Conservation (phyloP, 2,797 vertebrate species). For the Aselliscus stoliczkanus region DNA sequence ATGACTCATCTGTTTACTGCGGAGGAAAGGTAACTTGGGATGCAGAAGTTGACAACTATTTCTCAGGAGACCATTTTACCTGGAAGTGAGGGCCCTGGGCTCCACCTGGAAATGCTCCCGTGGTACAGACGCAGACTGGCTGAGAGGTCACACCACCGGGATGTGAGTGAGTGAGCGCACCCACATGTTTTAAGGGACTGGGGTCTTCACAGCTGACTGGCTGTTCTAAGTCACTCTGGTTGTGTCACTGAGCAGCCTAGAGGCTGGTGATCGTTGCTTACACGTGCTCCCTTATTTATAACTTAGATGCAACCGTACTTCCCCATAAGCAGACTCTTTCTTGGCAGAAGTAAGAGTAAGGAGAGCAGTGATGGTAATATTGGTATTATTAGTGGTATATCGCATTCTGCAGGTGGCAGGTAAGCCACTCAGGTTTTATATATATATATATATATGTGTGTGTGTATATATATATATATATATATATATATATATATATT, state of each 20-base stretch:
- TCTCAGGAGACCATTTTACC: neutral
- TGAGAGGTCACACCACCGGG: neutral
- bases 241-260: neutral
- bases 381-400: neutral
- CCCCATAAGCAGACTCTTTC: neutral
- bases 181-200: neutral
- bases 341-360: neutral
- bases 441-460: neutral
- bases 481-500: neutral
- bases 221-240: neutral
- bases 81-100: constrained; percentile 22
- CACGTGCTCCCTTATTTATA: neutral
- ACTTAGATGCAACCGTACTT: neutral
- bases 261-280: neutral
- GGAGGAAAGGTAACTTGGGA: constrained; percentile 48
- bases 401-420: neutral
- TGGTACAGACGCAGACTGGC: neutral
- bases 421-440: neutral
- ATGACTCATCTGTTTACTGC: constrained; percentile 56
- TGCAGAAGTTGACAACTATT: neutral
- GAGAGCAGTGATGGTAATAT: neutral
- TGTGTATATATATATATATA: too few species aligned
- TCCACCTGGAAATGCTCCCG: constrained; percentile 30
- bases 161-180: neutral
- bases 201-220: neutral